Conservation (phyloP, 2,113 vertebrate species). For the Pipa parva region DNA sequence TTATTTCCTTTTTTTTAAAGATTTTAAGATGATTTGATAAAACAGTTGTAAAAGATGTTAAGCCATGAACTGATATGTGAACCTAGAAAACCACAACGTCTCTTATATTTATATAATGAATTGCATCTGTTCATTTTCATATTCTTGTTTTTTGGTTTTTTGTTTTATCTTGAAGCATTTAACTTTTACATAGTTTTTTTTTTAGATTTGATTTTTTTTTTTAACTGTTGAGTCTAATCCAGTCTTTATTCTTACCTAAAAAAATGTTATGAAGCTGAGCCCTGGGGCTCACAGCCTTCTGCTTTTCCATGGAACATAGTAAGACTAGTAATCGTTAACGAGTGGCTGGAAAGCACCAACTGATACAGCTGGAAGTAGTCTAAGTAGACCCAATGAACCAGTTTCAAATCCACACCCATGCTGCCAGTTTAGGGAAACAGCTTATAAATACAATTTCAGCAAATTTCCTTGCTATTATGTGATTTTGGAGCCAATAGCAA, state of each 20-base stretch:
- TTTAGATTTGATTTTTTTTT: constrained; percentile 21
- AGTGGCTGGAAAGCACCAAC: constrained; percentile 22
- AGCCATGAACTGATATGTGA: constrained; percentile 14
- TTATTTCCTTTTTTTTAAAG: constrained; percentile 20
- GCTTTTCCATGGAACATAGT: constrained; percentile 18
- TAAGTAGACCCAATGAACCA: constrained; percentile 34
- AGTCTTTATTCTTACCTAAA: constrained; percentile 24
- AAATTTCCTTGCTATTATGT: constrained; percentile 2
- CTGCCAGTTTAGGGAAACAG: constrained; percentile 34
- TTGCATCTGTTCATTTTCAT: constrained; percentile 36
- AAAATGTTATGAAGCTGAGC: constrained; percentile 20
- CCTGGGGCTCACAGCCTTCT: constrained; percentile 28
- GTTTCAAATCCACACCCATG: constrained; percentile 23
- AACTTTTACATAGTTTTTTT: constrained; percentile 9
- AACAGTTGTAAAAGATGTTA: constrained; percentile 9
- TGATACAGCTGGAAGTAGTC: constrained; percentile 22
- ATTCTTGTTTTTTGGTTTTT: constrained; percentile 27
- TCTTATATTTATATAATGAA: constrained; percentile 31
- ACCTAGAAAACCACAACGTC: constrained; percentile 14
- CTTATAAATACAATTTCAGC: constrained; percentile 32
- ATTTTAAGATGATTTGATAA: constrained; percentile 33
- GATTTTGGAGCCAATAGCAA: neutral
- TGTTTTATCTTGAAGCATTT: constrained; percentile 13
- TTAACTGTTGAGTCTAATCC: constrained; percentile 17
- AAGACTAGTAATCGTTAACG: constrained; percentile 5